Conservation (phyloP, 1,140 invertebrate genomes). For the Drosophila pectinifera region DNA sequence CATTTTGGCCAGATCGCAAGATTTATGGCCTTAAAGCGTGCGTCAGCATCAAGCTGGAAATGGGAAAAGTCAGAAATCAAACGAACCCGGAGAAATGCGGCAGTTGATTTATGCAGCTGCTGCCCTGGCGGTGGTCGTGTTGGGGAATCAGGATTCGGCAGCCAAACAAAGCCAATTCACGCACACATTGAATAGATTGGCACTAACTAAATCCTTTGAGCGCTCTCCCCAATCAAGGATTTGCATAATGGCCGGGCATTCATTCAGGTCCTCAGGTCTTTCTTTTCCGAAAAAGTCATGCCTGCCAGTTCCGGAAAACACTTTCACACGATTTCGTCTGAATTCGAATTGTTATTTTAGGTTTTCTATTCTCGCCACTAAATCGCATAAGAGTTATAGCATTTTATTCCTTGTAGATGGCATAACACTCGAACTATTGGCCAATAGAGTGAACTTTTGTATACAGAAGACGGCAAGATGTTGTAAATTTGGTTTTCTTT, state of each 20-base stretch:
- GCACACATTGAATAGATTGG: slow-evolving; percentile 33
- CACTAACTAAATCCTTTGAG: slow-evolving; percentile 36
- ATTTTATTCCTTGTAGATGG: not conserved
- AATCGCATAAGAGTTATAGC: not conserved
- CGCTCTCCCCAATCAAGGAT: slow-evolving; percentile 22
- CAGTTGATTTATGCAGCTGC: slow-evolving; percentile 65
- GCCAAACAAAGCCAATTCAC: slow-evolving; percentile 52
- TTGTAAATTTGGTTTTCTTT: slow-evolving; percentile 15
- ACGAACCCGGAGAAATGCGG: slow-evolving; percentile 41
- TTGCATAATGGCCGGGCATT: slow-evolving; percentile 52
- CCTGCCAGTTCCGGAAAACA: slow-evolving; percentile 4
- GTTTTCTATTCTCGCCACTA: not conserved
- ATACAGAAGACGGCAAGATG: not conserved
- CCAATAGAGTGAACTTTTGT: not conserved
- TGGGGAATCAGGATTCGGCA: slow-evolving; percentile 14
- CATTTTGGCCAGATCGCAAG: slow-evolving; percentile 44
- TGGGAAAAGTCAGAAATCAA: slow-evolving; percentile 41
- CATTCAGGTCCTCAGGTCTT: slow-evolving; percentile 16
- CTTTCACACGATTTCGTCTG: not conserved
- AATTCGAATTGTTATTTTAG: not conserved
- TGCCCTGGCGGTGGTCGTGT: not conserved
- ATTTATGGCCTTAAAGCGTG: slow-evolving; percentile 71
- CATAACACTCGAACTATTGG: not conserved
- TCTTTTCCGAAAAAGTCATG: slow-evolving; percentile 6
- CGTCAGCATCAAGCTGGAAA: slow-evolving; percentile 43